Evolutionary conservation across 1,140 invertebrate species (phyloP).

Genomic region (Sycophaga agraensis): DNA sequence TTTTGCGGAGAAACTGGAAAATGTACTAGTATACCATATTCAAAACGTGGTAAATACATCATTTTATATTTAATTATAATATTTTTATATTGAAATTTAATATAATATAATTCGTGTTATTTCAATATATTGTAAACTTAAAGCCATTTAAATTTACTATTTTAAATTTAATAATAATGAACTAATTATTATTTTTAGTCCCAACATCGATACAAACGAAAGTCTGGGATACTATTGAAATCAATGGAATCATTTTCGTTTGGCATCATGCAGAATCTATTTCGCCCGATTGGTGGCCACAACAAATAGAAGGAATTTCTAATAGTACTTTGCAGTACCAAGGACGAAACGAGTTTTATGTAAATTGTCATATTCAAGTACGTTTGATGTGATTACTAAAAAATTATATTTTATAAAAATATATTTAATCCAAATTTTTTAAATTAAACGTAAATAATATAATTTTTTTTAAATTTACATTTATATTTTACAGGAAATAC

Average conservation of each 20-base stretch:
- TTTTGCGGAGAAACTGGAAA: conserved; percentile 74
- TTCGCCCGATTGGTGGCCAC: conserved; percentile 71
- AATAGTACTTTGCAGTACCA: conserved; percentile 66
- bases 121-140: not conserved
- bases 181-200: conserved; percentile 53
- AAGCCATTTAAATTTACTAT: not conserved
- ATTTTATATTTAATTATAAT: not conserved
- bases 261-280: conserved; percentile 80
- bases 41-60: conserved; percentile 15
- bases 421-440: not conserved
- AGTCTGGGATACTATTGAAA: conserved; percentile 68
- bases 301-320: conserved; percentile 60
- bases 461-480: too few relatives aligned
- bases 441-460: too few relatives aligned
- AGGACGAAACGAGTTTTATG: conserved; percentile 75
- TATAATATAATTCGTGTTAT: too few relatives aligned
- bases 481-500: conserved; percentile 72
- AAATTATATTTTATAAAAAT: not conserved
- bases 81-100: not conserved
- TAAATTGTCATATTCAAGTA: conserved; percentile 74
- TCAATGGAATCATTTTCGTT: conserved; percentile 75
- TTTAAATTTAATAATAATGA: not conserved
- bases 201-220: conserved; percentile 65
- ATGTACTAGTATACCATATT: conserved; percentile 72
- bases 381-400: conserved; percentile 18